A percentile compares a stretch with the other conserved stretches of the same genome.
phyloP scores from a whole-genome alignment of 1,140 invertebrate genomes.

The Saccostrea glomerata region DNA sequence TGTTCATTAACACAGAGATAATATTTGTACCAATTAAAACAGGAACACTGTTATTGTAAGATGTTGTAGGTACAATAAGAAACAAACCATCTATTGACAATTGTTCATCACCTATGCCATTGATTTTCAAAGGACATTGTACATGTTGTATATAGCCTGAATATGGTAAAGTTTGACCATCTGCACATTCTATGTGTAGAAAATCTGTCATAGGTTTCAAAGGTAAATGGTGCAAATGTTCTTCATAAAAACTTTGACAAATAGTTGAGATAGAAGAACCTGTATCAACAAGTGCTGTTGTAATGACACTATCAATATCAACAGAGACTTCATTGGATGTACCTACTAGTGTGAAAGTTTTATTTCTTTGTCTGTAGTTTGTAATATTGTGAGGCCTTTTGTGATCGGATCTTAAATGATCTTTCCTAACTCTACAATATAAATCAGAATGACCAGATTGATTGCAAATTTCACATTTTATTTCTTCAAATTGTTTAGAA shows the following conservation, averaged over 20 bases:
- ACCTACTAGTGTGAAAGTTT: not conserved
- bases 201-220: slow-evolving; percentile 45
- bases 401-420: too few relatives aligned
- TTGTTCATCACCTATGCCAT: too few relatives aligned
- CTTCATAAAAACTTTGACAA: slow-evolving; percentile 35
- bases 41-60: not conserved
- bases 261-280: slow-evolving; percentile 50
- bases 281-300: slow-evolving; percentile 42
- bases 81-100: too few relatives aligned
- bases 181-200: slow-evolving; percentile 56
- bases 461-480: too few relatives aligned
- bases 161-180: slow-evolving; percentile 37
- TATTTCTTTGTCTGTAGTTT: not conserved
- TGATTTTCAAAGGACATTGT: too few relatives aligned
- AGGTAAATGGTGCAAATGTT: not conserved
- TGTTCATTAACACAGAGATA: slow-evolving; percentile 14
- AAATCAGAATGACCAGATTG: too few relatives aligned
- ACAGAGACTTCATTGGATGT: slow-evolving; percentile 29
- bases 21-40: slow-evolving; percentile 47
- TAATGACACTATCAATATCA: not conserved
- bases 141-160: too few relatives aligned
- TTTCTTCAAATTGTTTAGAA: too few relatives aligned
- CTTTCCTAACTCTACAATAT: too few relatives aligned
- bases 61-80: not conserved
- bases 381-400: too few relatives aligned